Base-by-base conservation (phyloP, 2,113 vertebrate species). In the Camelus bactrianus region DNA sequence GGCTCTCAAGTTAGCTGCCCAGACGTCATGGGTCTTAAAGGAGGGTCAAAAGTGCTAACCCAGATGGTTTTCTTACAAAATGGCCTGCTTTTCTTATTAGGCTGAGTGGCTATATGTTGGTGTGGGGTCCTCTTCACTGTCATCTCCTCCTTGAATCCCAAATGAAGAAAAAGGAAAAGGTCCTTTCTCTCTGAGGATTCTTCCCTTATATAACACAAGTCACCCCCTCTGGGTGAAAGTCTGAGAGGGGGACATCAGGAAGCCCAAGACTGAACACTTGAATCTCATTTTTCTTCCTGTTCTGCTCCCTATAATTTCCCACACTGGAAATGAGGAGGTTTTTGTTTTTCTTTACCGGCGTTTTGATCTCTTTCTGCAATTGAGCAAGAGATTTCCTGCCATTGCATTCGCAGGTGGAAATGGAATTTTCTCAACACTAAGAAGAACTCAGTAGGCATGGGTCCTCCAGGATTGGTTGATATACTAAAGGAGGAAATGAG, bases 401-500 rank as follows among this genome's bases (percentile, higher is more conserved):
- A 56, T 22, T 92, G 16, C 4, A 5, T 76, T 56, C 30, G 64
- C 15, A 24, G 64, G 38, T 58, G 8, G 38, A 81, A 87, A 83
- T 60, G 69, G 48, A 38, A n/a, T 70, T 93, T 89, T 84, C n/a
- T 65, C 56, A 88, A 46, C 26, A 54, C 22, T 89, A 65, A 77
- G 69, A 91, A 93, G 73, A 86, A 80, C 9, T 91, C n/a, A 79
- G 0, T 70, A 76, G 70, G 3, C 14, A 4, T 91, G 65, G 30
- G 17, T 95, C 73, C 17, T 69, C 20, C 17, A 46, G 8, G n/a
- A 60, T 22, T 19, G 19, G 19, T 42, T 93, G 54, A 60, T 77
- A 67, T 30, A 72, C 46, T 42, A 76, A 84, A 93, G 52, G 19
- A 94, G 79, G 38, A 89, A 95, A 93, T 86, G 62, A 93, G 92